A percentile compares a stretch with the other conserved stretches of the same genome.
Conservation (phyloP, 2,888 invertebrate species). For the Netelia inedita region DNA sequence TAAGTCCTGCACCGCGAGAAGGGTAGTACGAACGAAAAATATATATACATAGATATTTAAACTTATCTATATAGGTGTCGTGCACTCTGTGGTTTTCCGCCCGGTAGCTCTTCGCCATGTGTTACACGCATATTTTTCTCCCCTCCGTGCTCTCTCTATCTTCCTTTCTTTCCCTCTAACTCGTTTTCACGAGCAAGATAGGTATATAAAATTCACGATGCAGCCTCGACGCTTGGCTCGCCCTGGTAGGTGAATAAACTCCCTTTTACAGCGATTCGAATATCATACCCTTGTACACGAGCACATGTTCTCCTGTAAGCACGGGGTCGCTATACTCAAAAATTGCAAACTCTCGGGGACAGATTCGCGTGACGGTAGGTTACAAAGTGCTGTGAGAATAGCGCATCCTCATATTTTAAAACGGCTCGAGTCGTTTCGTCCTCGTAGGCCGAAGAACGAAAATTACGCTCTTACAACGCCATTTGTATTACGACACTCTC, state of each 20-base stretch:
- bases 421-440: conserved; percentile 71
- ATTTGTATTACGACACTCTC: conserved; percentile 51
- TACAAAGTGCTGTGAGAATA: conserved; percentile 52
- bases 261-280: conserved; percentile 14
- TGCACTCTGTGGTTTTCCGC: conserved; percentile 48
- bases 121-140: conserved; percentile 55
- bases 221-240: neutral
- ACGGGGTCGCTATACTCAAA: conserved; percentile 3
- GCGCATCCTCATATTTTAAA: conserved; percentile 70
- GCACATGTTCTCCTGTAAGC: neutral
- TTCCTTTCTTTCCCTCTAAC: neutral
- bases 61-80: conserved; percentile 22
- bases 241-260: conserved; percentile 6
- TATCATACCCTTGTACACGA: conserved; percentile 8
- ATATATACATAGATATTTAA: conserved; percentile 3
- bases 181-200: neutral
- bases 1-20: conserved; percentile 74
- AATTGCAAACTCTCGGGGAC: conserved; percentile 34
- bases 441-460: conserved; percentile 8
- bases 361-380: conserved; percentile 15
- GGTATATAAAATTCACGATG: neutral
- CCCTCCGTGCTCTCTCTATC: neutral
- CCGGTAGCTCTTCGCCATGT: conserved; percentile 50
- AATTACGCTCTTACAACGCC: conserved; percentile 55
- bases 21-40: conserved; percentile 71